A percentile compares a stretch with the other conserved stretches of the same genome.
Evolutionary conservation across 2,113 vertebrate species (phyloP).

Genomic region (Apteryx owenii): DNA sequence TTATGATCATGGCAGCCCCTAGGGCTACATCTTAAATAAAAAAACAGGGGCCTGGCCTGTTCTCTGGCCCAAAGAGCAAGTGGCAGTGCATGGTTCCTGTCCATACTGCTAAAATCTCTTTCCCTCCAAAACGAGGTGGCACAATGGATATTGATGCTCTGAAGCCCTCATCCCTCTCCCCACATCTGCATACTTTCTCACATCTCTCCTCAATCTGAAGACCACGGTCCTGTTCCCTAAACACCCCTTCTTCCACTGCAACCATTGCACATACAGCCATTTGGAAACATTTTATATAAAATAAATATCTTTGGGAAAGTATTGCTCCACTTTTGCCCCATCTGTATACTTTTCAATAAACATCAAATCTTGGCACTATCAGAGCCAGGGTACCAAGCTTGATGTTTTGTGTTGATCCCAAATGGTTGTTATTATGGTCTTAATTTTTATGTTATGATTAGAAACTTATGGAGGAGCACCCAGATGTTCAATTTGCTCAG

Average conservation of each 20-base stretch:
- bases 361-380: not conserved
- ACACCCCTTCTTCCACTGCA: not conserved
- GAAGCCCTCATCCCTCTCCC: not conserved
- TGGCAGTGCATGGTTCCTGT: fast-evolving
- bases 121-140: not conserved
- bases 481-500: not conserved
- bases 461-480: not conserved
- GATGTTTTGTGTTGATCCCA: not conserved
- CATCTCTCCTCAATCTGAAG: not conserved
- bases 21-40: not conserved
- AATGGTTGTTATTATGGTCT: not conserved
- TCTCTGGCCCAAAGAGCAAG: not conserved
- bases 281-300: not conserved
- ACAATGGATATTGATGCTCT: not conserved
- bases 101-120: not conserved
- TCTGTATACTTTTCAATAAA: not conserved
- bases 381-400: not conserved
- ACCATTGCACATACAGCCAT: not conserved
- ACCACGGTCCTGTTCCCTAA: not conserved
- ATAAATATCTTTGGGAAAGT: not conserved
- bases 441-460: not conserved
- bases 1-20: not conserved
- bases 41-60: not conserved
- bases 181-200: not conserved
- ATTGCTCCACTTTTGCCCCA: not conserved